phyloP scores from a whole-genome alignment of 2,888 invertebrate species.

The Cerceris ruficornis region DNA sequence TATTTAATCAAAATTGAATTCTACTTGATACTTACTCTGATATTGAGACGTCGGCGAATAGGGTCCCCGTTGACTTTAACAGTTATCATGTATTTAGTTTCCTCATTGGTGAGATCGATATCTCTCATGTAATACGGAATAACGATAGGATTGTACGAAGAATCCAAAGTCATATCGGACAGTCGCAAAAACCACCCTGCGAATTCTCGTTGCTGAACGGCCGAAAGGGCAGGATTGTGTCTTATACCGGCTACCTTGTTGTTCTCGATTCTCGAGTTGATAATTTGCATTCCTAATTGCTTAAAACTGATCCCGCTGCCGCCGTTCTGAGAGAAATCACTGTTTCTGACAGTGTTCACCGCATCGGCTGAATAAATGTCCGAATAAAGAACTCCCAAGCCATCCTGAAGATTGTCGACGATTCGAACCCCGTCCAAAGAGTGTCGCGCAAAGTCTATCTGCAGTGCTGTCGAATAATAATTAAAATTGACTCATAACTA shows the following conservation, averaged over 20 bases:
- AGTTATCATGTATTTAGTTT: slow-evolving; percentile 91
- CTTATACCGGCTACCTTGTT: slow-evolving; percentile 94
- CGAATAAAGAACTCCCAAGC: slow-evolving; percentile 96
- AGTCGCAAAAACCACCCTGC: slow-evolving; percentile 94
- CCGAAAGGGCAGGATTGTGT: slow-evolving; percentile 94
- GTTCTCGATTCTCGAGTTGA: slow-evolving; percentile 90
- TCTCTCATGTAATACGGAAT: slow-evolving; percentile 86
- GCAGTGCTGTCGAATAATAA: slow-evolving; percentile 84
- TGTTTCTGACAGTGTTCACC: slow-evolving; percentile 91
- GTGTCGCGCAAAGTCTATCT: slow-evolving; percentile 93
- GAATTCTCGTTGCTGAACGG: slow-evolving; percentile 93
- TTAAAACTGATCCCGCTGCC: slow-evolving; percentile 95
- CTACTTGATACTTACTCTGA: slow-evolving; percentile 68
- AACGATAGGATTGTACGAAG: slow-evolving; percentile 88
- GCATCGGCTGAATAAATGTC: slow-evolving; percentile 94
- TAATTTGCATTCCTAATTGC: slow-evolving; percentile 91
- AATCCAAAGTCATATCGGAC: slow-evolving; percentile 86
- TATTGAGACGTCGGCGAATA: slow-evolving; percentile 74
- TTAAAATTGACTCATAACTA: background rate
- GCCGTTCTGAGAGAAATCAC: slow-evolving; percentile 91
- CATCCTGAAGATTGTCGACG: slow-evolving; percentile 94
- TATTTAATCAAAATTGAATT: too few relatives aligned
- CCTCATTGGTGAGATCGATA: slow-evolving; percentile 87
- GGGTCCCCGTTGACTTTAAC: slow-evolving; percentile 85
- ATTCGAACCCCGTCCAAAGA: slow-evolving; percentile 92